phyloP scores from a whole-genome alignment of 2,797 vertebrate genomes.

The Alca torda region DNA sequence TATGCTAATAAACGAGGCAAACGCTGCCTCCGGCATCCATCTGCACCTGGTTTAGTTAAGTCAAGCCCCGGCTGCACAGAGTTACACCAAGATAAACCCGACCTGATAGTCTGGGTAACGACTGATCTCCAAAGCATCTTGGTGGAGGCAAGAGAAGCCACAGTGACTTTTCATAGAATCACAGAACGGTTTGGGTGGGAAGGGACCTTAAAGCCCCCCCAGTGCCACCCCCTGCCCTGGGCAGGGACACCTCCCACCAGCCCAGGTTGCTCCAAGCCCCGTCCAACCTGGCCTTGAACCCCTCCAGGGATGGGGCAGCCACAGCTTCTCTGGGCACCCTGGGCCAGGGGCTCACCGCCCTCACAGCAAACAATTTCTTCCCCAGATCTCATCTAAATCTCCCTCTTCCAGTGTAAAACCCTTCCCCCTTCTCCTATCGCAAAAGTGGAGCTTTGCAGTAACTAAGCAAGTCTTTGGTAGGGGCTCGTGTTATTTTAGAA shows the following conservation, averaged over 20 bases:
- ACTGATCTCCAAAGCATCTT: not conserved
- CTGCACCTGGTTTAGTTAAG: not conserved
- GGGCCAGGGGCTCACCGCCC: not conserved
- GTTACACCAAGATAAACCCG: not conserved
- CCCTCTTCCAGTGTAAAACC: not conserved
- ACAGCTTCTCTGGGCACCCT: not conserved
- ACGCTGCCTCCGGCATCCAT: not conserved
- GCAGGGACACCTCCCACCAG: not conserved
- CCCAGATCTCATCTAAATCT: not conserved
- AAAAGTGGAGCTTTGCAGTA: not conserved
- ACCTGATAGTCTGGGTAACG: not conserved
- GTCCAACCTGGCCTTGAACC: not conserved
- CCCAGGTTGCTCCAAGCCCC: not conserved
- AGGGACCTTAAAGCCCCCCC: not conserved
- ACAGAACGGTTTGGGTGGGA: not conserved
- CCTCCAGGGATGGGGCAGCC: not conserved
- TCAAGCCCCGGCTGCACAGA: not conserved
- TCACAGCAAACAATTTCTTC: not conserved
- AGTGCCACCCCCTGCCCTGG: not conserved
- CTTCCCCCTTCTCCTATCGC: not conserved
- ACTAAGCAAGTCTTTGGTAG: accelerated
- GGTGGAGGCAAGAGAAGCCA: not conserved
- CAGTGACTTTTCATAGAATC: not conserved
- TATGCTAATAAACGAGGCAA: too few relatives aligned
- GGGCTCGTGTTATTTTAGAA: accelerated